A percentile compares a stretch with the other conserved stretches of the same genome.
These are phyloP conservation scores for Eretmocerus hayati DNA, from an alignment of 2,888 invertebrate genomes.

Conservation along the genomic window DNA sequence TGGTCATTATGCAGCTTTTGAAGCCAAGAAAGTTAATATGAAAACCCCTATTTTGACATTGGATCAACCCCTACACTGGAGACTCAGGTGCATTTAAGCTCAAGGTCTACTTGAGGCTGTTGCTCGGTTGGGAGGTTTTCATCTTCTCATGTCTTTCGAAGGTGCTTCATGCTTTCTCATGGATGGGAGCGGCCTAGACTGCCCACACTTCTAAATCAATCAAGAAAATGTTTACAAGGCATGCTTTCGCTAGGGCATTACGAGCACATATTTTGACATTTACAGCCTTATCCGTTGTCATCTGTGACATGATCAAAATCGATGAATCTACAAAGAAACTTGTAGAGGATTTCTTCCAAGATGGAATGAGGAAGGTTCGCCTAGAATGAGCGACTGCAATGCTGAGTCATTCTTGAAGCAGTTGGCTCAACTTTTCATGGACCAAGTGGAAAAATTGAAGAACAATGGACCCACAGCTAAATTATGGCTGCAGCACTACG, in stretches of 20 bases:
- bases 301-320: not conserved
- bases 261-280: constrained; percentile 3
- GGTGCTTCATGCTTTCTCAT: no score
- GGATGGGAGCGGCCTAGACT: not conserved
- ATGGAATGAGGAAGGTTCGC: not conserved
- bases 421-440: not conserved
- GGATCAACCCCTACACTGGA: constrained; percentile 25
- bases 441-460: not conserved
- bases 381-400: not conserved
- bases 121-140: not conserved
- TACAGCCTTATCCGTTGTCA: constrained; percentile 1
- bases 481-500: constrained; percentile 14
- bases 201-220: no score
- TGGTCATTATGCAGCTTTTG: not conserved
- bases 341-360: constrained; percentile 2
- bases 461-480: not conserved
- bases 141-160: not conserved
- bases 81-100: constrained; percentile 26
- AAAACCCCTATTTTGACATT: constrained; percentile 25
- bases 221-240: no score
- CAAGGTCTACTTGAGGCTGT: no score
- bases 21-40: constrained; percentile 13
- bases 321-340: not conserved
- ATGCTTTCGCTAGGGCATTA: no score
- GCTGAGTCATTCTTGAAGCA: not conserved